Evolutionary conservation across 1,140 invertebrate genomes (phyloP).

Genomic region (Hylaeus anthracinus): DNA sequence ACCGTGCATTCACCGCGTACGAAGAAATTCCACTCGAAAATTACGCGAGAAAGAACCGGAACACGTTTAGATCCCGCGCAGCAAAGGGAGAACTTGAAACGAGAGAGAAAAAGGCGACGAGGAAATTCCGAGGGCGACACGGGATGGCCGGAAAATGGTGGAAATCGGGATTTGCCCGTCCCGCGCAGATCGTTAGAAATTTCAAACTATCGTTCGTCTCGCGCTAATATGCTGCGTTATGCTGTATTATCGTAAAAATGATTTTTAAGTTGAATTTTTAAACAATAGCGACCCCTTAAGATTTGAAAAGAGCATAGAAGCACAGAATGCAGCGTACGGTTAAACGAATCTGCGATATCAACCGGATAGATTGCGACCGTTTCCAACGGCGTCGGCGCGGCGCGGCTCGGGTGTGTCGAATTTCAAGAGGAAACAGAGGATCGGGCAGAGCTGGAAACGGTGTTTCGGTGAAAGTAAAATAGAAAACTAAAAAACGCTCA

Average conservation of each 20-base stretch:
- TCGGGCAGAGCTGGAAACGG: background rate
- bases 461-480: no score
- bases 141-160: background rate
- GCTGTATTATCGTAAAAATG: no score
- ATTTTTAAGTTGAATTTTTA: no score
- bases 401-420: background rate
- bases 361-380: constrained; percentile 25
- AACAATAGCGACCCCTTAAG: no score
- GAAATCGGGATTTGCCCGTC: background rate
- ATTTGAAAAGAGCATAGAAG: no score
- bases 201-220: no score
- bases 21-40: constrained; percentile 21
- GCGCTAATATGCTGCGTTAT: no score
- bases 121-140: background rate
- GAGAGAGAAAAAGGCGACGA: constrained; percentile 3
- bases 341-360: background rate
- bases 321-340: background rate
- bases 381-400: background rate
- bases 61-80: background rate
- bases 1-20: background rate
- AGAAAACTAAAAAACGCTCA: background rate
- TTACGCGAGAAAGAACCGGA: constrained; percentile 11
- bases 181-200: no score
- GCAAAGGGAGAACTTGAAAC: background rate
- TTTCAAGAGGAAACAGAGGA: constrained; percentile 7